Percentiles rank a stretch among this genome's conserved stretches.
Conservation (phyloP, 2,113 vertebrate species). For the Tetraodon nigroviridis region DNA sequence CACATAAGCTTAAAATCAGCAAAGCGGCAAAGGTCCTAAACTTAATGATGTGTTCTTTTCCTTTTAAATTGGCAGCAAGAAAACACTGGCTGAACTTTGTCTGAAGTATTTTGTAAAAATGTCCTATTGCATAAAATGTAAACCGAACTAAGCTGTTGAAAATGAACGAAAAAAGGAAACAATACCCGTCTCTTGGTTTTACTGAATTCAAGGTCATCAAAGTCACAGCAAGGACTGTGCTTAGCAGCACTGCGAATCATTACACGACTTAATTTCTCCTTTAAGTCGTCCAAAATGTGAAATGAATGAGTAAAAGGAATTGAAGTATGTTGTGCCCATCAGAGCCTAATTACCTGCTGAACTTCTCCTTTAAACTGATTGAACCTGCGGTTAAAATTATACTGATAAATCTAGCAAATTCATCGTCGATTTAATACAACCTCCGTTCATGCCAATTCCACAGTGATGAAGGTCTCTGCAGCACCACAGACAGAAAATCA, state of each 20-base stretch:
- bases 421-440: conserved; percentile 1
- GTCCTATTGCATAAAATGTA: neutral
- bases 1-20: neutral
- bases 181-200: neutral
- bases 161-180: too few species aligned
- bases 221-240: neutral
- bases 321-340: neutral
- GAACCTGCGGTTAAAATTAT: neutral
- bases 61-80: too few species aligned
- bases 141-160: too few species aligned
- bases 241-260: neutral
- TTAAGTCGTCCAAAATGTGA: neutral
- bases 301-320: neutral
- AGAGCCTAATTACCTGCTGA: neutral
- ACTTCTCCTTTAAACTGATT: neutral
- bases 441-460: conserved; percentile 8
- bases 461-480: conserved; percentile 12
- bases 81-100: too few species aligned
- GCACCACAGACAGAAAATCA: conserved; percentile 17
- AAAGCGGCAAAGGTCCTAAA: too few species aligned
- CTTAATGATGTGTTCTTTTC: too few species aligned
- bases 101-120: neutral
- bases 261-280: neutral
- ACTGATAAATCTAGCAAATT: conserved; percentile 24
- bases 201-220: neutral